Conservation (phyloP, 2,797 vertebrate genomes). For the Momotus momota region DNA sequence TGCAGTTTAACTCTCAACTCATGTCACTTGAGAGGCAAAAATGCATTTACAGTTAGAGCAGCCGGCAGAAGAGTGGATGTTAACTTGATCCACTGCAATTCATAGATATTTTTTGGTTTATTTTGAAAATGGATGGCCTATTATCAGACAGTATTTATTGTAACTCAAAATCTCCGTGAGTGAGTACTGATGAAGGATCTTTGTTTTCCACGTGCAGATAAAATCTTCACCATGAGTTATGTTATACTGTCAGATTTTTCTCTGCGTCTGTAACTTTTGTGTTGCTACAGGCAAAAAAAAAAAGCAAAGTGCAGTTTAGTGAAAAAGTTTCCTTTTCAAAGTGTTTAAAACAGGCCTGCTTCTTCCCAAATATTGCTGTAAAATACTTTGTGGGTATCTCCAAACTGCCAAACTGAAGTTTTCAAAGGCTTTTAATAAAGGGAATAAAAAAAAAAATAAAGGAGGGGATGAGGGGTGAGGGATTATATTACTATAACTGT, state of each 20-base stretch:
- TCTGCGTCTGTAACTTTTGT: neutral
- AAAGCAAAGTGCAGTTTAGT: neutral
- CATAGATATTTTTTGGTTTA: neutral
- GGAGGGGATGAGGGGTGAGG: no score
- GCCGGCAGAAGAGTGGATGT: neutral
- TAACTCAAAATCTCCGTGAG: neutral
- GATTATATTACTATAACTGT: neutral
- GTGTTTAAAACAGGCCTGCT: neutral
- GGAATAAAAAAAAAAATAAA: neutral
- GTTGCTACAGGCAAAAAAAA: neutral
- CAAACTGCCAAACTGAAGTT: neutral
- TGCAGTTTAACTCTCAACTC: neutral
- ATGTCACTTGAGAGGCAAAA: neutral
- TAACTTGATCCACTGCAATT: neutral
- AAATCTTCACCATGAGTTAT: neutral
- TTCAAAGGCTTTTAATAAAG: neutral
- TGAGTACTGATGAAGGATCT: neutral
- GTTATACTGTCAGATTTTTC: neutral
- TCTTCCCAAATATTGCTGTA: neutral
- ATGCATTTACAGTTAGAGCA: neutral
- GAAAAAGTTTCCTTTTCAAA: neutral
- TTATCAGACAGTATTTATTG: neutral
- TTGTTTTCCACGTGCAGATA: neutral
- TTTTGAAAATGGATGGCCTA: neutral
- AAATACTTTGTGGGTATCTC: neutral